Evolutionary conservation across 2,888 invertebrate species (phyloP).

Genomic region (Cheilosia vulpina): DNA sequence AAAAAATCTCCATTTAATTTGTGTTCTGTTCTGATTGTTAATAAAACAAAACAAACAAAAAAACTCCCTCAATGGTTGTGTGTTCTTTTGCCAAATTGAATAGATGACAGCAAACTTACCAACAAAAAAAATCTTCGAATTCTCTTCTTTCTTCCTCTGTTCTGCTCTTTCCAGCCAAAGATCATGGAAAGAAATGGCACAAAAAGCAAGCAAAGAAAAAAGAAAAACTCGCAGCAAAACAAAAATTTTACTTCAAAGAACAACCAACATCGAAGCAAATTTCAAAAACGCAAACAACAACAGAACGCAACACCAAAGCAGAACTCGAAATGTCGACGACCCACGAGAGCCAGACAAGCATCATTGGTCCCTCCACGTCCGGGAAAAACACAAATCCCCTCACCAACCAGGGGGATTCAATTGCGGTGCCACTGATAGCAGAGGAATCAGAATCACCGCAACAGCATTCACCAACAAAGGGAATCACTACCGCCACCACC

Average conservation of each 20-base stretch:
- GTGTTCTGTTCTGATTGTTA: constrained; percentile 26
- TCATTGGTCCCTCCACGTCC: constrained; percentile 11
- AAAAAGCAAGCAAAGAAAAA: constrained; percentile 66
- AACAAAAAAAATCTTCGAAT: constrained; percentile 37
- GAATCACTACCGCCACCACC: constrained; percentile 11
- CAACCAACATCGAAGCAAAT: constrained; percentile 23
- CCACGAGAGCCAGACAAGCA: constrained; percentile 49
- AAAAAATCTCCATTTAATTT: constrained; percentile 22
- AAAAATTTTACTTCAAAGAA: constrained; percentile 51
- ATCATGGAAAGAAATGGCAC: constrained; percentile 64
- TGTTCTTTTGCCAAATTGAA: constrained; percentile 31
- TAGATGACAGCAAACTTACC: constrained; percentile 19
- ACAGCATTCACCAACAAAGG: constrained; percentile 34
- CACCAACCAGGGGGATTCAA: constrained; percentile 21
- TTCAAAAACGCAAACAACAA: constrained; percentile 29
- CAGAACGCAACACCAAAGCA: constrained; percentile 53
- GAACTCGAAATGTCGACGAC: constrained; percentile 66
- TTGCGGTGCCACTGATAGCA: constrained; percentile 36
- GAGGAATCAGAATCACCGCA: constrained; percentile 37
- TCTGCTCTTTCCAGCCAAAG: constrained; percentile 59
- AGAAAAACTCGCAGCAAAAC: constrained; percentile 60
- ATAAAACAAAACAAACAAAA: constrained; percentile 7
- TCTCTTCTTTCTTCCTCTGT: constrained; percentile 33
- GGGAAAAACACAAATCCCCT: constrained; percentile 23
- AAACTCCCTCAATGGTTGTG: constrained; percentile 40